Percentiles rank a stretch among this genome's conserved stretches.
phyloP scores from a whole-genome alignment of 2,888 invertebrate species.

The Eutolmus rufibarbis region DNA sequence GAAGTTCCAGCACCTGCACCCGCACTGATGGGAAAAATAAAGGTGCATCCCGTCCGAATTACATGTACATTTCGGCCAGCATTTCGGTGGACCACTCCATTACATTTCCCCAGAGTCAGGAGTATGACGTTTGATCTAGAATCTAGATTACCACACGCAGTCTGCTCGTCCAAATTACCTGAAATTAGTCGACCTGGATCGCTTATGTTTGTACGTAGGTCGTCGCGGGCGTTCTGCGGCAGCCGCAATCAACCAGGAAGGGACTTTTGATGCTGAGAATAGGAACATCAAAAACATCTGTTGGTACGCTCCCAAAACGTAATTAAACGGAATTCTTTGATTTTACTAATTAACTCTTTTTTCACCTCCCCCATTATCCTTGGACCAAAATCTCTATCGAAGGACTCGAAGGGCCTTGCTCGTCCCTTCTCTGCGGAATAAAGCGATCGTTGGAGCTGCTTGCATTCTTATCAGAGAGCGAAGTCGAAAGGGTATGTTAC shows the following conservation, averaged over 20 bases:
- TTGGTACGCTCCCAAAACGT: slow-evolving; percentile 12
- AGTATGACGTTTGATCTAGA: slow-evolving; percentile 28
- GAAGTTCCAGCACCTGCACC: not conserved
- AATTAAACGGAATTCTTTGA: slow-evolving; percentile 33
- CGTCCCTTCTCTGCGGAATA: not conserved
- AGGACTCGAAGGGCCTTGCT: not conserved
- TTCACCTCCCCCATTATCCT: not conserved
- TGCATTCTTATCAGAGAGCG: slow-evolving; percentile 2
- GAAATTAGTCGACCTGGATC: slow-evolving; percentile 11
- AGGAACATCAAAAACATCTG: slow-evolving; percentile 34
- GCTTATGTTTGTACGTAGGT: not conserved
- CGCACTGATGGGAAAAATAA: not conserved
- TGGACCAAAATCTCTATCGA: not conserved
- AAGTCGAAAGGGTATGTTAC: not conserved
- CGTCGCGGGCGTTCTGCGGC: not conserved
- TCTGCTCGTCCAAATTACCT: slow-evolving; percentile 8
- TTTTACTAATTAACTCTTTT: slow-evolving; percentile 36
- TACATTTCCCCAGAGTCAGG: slow-evolving; percentile 2
- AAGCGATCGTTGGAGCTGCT: not conserved
- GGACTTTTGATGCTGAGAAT: not conserved
- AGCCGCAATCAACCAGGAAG: not conserved
- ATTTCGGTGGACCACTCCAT: not conserved
- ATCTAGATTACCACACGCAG: slow-evolving; percentile 36
- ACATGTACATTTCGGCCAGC: not conserved
- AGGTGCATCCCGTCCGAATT: not conserved